Conservation (phyloP, 2,113 vertebrate genomes). For the Petaurus breviceps region DNA sequence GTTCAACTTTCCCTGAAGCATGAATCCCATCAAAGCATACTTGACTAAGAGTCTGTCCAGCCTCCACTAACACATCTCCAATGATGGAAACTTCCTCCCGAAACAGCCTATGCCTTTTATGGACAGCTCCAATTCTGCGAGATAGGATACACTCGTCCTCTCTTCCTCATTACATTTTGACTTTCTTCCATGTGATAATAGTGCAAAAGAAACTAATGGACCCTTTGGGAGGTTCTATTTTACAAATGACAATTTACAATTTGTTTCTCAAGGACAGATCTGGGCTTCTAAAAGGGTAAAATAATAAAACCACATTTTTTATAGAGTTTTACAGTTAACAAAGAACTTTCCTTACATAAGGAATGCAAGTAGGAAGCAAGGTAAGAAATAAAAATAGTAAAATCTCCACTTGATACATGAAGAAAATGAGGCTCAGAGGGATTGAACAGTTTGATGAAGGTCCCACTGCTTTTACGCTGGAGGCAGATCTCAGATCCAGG, state of each 20-base stretch:
- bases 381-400: neutral
- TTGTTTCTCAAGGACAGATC: neutral
- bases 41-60: neutral
- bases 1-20: neutral
- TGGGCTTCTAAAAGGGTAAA: neutral
- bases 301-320: neutral
- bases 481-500: neutral
- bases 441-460: neutral
- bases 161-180: neutral
- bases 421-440: neutral
- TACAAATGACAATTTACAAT: neutral
- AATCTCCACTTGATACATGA: neutral
- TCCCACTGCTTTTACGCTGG: neutral
- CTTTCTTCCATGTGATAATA: neutral
- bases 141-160: neutral
- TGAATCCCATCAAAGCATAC: neutral
- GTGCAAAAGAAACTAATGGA: neutral
- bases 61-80: neutral
- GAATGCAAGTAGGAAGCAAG: neutral
- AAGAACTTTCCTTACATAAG: neutral
- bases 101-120: neutral
- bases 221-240: neutral
- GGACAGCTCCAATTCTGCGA: neutral
- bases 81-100: neutral
- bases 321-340: neutral